phyloP scores from a whole-genome alignment of 1,140 invertebrate species.

The Drosophila subpulchrella region DNA sequence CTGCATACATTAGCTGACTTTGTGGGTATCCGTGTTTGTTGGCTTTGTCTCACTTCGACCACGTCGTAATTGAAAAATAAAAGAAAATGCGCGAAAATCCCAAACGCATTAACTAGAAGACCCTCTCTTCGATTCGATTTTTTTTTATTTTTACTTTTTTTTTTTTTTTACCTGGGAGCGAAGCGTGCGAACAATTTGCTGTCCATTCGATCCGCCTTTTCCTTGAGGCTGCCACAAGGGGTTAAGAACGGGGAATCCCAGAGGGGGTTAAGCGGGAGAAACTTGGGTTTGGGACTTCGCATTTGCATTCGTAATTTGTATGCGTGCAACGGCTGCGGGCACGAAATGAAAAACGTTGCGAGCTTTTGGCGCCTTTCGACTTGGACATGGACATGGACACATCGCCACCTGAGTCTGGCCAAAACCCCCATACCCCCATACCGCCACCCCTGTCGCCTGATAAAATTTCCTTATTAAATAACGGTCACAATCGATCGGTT shows the following conservation, averaged over 20 bases:
- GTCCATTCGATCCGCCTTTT: constrained; percentile 64
- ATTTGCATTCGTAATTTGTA: constrained; percentile 70
- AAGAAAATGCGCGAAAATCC: constrained; percentile 76
- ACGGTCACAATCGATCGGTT: constrained; percentile 61
- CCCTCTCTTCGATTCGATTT: constrained; percentile 4
- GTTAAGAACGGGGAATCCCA: background rate
- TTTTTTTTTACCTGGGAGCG: constrained; percentile 35
- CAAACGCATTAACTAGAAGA: constrained; percentile 56
- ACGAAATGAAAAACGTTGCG: constrained; percentile 54
- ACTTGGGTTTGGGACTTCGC: constrained; percentile 39
- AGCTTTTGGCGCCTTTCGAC: constrained; percentile 72
- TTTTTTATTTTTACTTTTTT: background rate
- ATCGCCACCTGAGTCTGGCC: constrained; percentile 29
- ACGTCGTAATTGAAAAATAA: constrained; percentile 78
- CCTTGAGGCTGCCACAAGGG: constrained; percentile 16
- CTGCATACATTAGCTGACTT: background rate
- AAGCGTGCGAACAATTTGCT: constrained; percentile 80
- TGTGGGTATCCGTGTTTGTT: constrained; percentile 4
- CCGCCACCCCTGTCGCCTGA: constrained; percentile 1
- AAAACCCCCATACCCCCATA: background rate
- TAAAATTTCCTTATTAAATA: constrained; percentile 78
- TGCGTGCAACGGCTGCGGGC: constrained; percentile 61
- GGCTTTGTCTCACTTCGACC: constrained; percentile 30
- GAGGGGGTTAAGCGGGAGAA: constrained; percentile 1
- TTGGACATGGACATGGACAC: constrained; percentile 31